Evolutionary conservation across 2,113 vertebrate genomes (phyloP).

Genomic region (Gasterosteus aculeatus): DNA sequence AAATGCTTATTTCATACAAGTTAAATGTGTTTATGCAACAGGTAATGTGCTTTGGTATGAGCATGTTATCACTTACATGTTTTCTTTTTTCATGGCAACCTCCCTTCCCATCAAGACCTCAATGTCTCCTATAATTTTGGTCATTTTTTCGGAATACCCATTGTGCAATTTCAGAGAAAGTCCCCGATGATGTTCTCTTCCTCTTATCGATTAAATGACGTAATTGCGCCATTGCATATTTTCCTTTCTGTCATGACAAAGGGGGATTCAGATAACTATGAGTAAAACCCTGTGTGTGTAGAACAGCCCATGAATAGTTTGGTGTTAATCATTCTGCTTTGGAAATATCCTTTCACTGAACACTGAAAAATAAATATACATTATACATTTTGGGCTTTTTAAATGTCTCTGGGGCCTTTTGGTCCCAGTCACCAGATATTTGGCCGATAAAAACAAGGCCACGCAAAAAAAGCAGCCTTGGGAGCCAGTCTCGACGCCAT

Average conservation of each 20-base stretch:
- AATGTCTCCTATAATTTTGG: conserved; percentile 8
- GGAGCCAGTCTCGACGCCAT: conserved; percentile 43
- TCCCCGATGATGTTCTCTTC: neutral
- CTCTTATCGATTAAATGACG: conserved; percentile 3
- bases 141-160: conserved; percentile 19
- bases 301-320: neutral
- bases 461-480: neutral
- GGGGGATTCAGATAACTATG: neutral
- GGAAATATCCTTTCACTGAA: neutral
- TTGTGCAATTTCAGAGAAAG: conserved; percentile 12
- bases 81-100: conserved; percentile 6
- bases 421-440: conserved; percentile 22
- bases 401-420: neutral
- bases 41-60: conserved; percentile 24
- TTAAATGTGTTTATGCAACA: conserved; percentile 45
- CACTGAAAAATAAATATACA: neutral
- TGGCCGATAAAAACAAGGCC: conserved; percentile 39
- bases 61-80: conserved; percentile 14
- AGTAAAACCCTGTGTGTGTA: conserved; percentile 6
- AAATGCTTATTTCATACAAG: conserved; percentile 47
- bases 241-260: neutral
- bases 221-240: conserved; percentile 6
- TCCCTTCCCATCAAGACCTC: neutral
- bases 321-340: neutral
- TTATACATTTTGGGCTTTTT: neutral